Percentiles rank a stretch among this genome's conserved stretches.
These are phyloP conservation scores for Priocnemis perturbator DNA, from an alignment of 2,888 invertebrate species.

Conservation along the genomic window DNA sequence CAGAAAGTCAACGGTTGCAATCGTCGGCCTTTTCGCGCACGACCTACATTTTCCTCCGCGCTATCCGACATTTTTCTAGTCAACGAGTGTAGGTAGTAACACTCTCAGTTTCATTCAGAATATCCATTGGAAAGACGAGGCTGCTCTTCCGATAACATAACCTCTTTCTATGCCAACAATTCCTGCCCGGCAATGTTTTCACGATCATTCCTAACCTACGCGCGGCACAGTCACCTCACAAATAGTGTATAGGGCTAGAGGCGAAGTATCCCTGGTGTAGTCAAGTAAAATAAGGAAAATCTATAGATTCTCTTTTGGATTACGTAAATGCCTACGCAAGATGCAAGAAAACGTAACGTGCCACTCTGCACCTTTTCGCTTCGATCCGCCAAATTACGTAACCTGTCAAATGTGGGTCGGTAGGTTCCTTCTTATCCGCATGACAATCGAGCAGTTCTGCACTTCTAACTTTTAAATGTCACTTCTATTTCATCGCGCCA, in stretches of 20 bases:
- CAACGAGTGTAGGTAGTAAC: not conserved
- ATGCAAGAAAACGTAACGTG: not conserved
- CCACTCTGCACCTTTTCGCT: not conserved
- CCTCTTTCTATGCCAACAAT: conserved; percentile 1
- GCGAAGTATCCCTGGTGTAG: too few species aligned
- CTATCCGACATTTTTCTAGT: not conserved
- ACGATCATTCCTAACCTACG: conserved; percentile 6
- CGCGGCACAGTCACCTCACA: not conserved
- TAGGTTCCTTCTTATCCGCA: conserved; percentile 16
- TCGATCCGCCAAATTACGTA: not conserved
- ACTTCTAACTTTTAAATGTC: not conserved
- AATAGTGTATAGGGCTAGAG: too few species aligned
- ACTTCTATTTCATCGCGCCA: not conserved
- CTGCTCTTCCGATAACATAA: not conserved
- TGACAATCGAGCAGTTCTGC: not conserved
- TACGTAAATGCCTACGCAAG: not conserved
- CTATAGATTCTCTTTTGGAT: too few species aligned
- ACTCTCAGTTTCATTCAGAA: conserved; percentile 32
- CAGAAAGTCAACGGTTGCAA: too few species aligned
- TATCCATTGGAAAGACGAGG: not conserved
- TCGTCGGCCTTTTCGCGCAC: too few species aligned
- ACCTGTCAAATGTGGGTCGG: conserved; percentile 23
- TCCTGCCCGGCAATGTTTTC: too few species aligned
- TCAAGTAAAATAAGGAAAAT: too few species aligned
- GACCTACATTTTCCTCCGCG: not conserved